These are phyloP conservation scores for Charaxes varanes DNA, from an alignment of 1,140 invertebrate species.

Conservation along the genomic window DNA sequence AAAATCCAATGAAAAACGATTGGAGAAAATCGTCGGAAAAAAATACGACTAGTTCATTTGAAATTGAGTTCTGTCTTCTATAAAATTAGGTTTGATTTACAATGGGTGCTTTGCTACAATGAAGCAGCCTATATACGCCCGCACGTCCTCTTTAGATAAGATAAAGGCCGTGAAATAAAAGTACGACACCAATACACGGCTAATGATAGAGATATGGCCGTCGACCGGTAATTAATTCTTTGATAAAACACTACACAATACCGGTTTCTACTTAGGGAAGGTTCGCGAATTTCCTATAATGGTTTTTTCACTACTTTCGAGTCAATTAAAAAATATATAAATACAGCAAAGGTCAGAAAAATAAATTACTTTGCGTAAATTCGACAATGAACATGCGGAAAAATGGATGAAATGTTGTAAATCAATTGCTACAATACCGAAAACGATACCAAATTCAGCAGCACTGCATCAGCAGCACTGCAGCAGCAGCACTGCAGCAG, in stretches of 20 bases:
- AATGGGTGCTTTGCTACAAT: slow-evolving; percentile 44
- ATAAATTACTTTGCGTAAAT: too few relatives aligned
- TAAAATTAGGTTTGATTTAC: slow-evolving; percentile 13
- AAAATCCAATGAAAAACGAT: slow-evolving; percentile 12
- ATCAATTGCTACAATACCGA: too few relatives aligned
- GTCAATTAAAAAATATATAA: too few relatives aligned
- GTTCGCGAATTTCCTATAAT: slow-evolving; percentile 3
- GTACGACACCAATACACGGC: slow-evolving; percentile 60
- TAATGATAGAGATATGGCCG: slow-evolving; percentile 56
- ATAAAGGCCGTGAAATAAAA: slow-evolving; percentile 65
- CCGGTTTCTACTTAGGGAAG: slow-evolving; percentile 2
- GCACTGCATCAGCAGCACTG: too few relatives aligned
- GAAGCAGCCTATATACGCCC: slow-evolving; percentile 60
- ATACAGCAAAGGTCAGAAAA: too few relatives aligned
- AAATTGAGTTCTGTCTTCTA: slow-evolving; percentile 14
- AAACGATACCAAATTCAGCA: too few relatives aligned
- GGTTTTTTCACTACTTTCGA: too few relatives aligned
- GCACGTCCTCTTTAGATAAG: slow-evolving; percentile 73
- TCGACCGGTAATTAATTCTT: slow-evolving; percentile 61
- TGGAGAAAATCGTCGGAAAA: slow-evolving; percentile 48
- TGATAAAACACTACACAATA: slow-evolving; percentile 30
- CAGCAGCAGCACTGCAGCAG: too few relatives aligned
- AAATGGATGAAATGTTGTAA: too few relatives aligned
- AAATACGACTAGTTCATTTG: slow-evolving; percentile 9
- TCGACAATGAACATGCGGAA: too few relatives aligned